Evolutionary conservation across 2,888 invertebrate species (phyloP), one percentile per base, ranked within the genome.

Genomic region (Plemyria rubiginata): DNA sequence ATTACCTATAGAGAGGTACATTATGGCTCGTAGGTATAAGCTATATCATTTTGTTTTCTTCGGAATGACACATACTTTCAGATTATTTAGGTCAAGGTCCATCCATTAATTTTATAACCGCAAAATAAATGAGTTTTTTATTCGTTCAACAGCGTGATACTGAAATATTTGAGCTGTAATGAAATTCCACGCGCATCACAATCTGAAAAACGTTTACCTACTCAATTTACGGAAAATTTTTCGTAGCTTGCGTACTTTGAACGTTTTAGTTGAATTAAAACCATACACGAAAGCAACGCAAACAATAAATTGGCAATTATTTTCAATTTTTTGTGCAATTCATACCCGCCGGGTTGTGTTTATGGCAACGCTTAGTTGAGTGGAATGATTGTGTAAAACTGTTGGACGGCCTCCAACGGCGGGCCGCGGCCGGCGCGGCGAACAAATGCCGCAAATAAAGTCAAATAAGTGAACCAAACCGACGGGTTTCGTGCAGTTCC

Each of bases 331-430:
- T 90, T 88, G 86, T 85, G 88, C 90, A 86, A 87, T 90, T 89
- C 87, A 91, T 92, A 90, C 87, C 85, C 88, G 88, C 86, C 87
- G 86, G 83, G 78, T 86, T 87, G 87, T 92, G 92, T 92, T 92
- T 92, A 92, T 90, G 89, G 87, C 84, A 85, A 86, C 90, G 92
- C 90, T 92, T 90, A 91, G 91, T 92, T 90, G 90, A 92, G 89
- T 92, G 92, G 91, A 92, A 92, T 92, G 90, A 92, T 92, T 92
- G 90, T 92, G 91, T 92, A 92, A 92, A 92, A 89, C 86, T 87
- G 86, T 92, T 92, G 92, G 92, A 88, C 81, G 72, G 76, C 74
- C 80, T 90, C 92, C 92, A 92, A 87, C 86, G 7, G 32, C 32
- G 7, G 7, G 32, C 32, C 5, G 8, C 32, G 36, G 36, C 36